These are phyloP conservation scores for Chrysaora quinquecirrha DNA, from an alignment of 30 jellyfish, hydroid and myxozoan species.

Conservation along the genomic window DNA sequence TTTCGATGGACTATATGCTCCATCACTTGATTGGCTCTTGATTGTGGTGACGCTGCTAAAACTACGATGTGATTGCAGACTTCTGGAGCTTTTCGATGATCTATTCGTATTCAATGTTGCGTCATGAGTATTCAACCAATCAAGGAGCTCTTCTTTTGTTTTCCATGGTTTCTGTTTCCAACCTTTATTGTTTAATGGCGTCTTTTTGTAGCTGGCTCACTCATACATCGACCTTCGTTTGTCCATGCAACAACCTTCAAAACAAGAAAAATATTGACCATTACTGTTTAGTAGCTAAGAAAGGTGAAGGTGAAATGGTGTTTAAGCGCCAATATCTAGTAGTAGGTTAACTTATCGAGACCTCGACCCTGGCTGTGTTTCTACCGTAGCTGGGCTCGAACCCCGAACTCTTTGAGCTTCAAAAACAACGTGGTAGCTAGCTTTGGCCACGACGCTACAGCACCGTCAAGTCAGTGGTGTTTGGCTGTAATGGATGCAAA, in stretches of 20 bases:
- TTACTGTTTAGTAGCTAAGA: not conserved
- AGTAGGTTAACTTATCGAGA: too few relatives aligned
- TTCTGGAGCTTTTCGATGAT: conserved; percentile 4
- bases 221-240: conserved; percentile 79
- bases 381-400: too few relatives aligned
- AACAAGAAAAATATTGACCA: not conserved
- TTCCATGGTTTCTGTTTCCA: conserved; percentile 71
- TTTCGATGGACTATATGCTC: not conserved
- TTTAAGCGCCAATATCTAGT: too few relatives aligned
- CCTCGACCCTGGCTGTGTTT: too few relatives aligned
- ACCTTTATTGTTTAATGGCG: conserved; percentile 26
- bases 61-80: conserved; percentile 7
- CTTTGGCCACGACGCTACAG: too few relatives aligned
- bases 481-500: too few relatives aligned
- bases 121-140: conserved; percentile 60
- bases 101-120: not conserved
- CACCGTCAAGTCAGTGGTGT: too few relatives aligned
- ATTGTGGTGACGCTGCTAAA: conserved; percentile 1
- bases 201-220: conserved; percentile 84
- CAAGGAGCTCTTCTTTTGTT: conserved; percentile 66
- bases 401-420: too few relatives aligned
- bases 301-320: not conserved
- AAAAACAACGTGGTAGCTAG: too few relatives aligned
- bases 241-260: conserved; percentile 94
- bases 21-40: conserved; percentile 1